Conservation (phyloP, 2,113 vertebrate species). For the Urocolius indicus region DNA sequence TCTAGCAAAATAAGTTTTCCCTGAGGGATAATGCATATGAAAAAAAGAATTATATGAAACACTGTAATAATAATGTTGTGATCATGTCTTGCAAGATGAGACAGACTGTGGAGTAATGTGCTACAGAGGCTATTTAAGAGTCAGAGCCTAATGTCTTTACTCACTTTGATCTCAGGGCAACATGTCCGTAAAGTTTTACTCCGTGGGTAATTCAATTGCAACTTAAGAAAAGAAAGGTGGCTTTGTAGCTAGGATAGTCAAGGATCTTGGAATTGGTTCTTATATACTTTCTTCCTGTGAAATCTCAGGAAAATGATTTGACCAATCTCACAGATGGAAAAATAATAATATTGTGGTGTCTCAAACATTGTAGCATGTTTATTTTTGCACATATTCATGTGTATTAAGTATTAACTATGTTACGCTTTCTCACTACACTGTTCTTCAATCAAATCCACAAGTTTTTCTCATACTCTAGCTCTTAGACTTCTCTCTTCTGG, state of each 20-base stretch:
- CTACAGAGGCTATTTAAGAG: neutral
- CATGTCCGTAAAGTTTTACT: neutral
- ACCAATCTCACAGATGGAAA: neutral
- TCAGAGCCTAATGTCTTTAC: neutral
- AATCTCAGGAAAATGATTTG: neutral
- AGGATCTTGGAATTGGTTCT: neutral
- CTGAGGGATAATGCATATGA: neutral
- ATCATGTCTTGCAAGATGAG: neutral
- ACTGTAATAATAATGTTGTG: neutral
- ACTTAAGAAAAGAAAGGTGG: neutral
- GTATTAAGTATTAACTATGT: neutral
- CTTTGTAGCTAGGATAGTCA: neutral
- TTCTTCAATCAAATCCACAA: neutral
- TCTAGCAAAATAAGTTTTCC: neutral
- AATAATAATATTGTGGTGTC: neutral
- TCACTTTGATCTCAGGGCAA: neutral
- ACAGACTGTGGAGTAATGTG: neutral
- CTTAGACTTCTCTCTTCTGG: neutral
- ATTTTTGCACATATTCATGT: neutral
- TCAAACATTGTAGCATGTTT: neutral
- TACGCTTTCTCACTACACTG: neutral
- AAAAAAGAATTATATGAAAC: slow-evolving; percentile 8
- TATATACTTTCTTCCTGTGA: neutral
- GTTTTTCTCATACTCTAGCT: neutral
- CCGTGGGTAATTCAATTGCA: neutral